Conservation (phyloP, 2,797 vertebrate genomes). For the Phoxinus dragarum region DNA sequence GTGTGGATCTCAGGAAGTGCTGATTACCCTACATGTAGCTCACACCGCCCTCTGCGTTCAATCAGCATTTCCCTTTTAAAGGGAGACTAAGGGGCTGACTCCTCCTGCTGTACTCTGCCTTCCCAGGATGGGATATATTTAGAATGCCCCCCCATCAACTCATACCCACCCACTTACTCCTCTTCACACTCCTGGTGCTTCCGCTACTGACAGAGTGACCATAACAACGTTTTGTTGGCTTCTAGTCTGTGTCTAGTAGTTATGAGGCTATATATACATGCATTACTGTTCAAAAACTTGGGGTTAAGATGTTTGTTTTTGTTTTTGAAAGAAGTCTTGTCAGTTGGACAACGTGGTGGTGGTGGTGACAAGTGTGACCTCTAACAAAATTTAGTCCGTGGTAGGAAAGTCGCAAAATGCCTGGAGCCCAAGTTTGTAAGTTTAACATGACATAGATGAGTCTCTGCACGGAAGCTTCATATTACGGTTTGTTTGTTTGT, state of each 20-base stretch:
- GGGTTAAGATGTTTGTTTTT: neutral
- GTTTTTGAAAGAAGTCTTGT: neutral
- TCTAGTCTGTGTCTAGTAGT: neutral
- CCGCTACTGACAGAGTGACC: slow-evolving; percentile 2
- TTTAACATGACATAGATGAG: neutral
- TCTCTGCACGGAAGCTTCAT: neutral
- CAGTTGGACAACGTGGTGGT: neutral
- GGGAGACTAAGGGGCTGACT: slow-evolving; percentile 57
- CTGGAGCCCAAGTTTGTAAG: neutral
- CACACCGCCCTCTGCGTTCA: slow-evolving; percentile 50
- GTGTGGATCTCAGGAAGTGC: slow-evolving; percentile 36
- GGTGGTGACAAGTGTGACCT: neutral
- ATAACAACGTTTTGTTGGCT: neutral
- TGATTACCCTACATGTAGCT: slow-evolving; percentile 68
- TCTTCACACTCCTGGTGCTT: slow-evolving; percentile 26
- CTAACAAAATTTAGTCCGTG: no score
- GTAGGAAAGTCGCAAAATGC: neutral
- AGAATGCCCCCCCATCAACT: slow-evolving; percentile 15
- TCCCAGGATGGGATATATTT: slow-evolving; percentile 62
- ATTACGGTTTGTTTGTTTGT: neutral
- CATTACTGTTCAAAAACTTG: neutral
- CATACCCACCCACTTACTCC: slow-evolving; percentile 9
- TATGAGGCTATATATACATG: neutral
- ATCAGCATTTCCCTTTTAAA: slow-evolving; percentile 69
- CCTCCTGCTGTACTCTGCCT: slow-evolving; percentile 56